Conservation (phyloP, 2,113 vertebrate genomes). For the Nestor notabilis region DNA sequence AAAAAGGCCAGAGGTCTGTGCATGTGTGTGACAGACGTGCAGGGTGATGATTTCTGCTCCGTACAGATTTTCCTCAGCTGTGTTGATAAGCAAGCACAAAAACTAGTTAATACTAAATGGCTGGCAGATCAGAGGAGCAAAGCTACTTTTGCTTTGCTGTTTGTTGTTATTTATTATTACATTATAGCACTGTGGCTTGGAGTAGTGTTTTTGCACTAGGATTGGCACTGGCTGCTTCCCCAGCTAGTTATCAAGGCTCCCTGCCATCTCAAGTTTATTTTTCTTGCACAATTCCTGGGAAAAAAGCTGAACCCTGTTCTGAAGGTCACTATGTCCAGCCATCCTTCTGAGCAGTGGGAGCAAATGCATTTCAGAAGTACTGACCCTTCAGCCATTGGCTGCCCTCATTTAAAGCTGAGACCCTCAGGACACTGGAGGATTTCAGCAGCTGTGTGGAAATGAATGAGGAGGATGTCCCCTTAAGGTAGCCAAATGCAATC, state of each 20-base stretch:
- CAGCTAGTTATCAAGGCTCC: background rate
- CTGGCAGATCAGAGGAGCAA: background rate
- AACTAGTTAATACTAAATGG: background rate
- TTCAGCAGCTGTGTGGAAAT: background rate
- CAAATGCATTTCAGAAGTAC: background rate
- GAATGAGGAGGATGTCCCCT: background rate
- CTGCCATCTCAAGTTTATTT: conserved; percentile 29
- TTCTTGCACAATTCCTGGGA: conserved; percentile 36
- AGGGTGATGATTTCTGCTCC: background rate
- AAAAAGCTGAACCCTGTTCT: conserved; percentile 16
- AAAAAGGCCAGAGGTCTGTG: background rate
- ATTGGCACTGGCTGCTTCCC: conserved; percentile 19
- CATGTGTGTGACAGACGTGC: background rate
- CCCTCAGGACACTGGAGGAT: background rate
- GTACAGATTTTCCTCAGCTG: background rate
- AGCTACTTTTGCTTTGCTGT: background rate
- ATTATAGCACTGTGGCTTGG: background rate
- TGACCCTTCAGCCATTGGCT: background rate
- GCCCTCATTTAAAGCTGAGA: background rate
- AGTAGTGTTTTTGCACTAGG: background rate
- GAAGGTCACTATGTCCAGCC: background rate
- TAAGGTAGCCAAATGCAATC: background rate
- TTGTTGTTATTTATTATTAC: background rate
- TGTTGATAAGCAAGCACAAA: background rate
- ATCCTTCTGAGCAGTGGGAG: background rate